Base-by-base conservation (phyloP, 1,140 invertebrate species). In the Bombus ignitus region DNA sequence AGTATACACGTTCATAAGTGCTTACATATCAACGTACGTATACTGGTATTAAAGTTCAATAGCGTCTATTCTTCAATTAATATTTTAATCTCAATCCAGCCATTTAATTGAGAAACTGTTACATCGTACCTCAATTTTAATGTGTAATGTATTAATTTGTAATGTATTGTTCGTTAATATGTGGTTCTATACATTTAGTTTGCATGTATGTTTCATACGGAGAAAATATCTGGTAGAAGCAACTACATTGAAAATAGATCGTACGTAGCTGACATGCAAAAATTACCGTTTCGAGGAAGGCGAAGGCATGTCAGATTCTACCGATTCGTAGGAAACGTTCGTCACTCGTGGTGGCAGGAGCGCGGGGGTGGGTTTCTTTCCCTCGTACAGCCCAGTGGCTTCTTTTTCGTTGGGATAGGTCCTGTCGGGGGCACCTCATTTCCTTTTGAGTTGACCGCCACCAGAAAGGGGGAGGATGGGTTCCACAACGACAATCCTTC, bases 331-430 rank as follows among this genome's bases (percentile, higher is more conserved):
- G 85, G 81, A 89, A 76, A 86, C 72, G 85, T 76, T 73, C 85
- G 88, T 87, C 88, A 87, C 76, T 85, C 77, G 77, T 47, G 73
- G 8, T 1, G 12, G 28, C 10, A 70, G 57, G 72, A 25, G 35
- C 53, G 37, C 70, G 66, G 42, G 68, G 75, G 62, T 53, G 86
- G 71, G 62, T 82, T 90, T 88, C 86, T 89, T 81, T 88, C 80
- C 82, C 44, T 79, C 39, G 70, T 42, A 78, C 66, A 87, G 79
- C 81, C 89, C 86, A 85, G 88, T 90, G 83, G 73, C 88, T 90
- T 90, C 89, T 90, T 90, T 90, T 83, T 85, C 78, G 76, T 90
- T 90, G 89, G 89, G 89, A 83, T 90, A 90, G 89, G 88, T 90
- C 89, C 86, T 90, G 89, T 90, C 83, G 74, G 77, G 89, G 82